Base-by-base conservation (phyloP, 2,888 invertebrate species). In the Ditula angustiorana region DNA sequence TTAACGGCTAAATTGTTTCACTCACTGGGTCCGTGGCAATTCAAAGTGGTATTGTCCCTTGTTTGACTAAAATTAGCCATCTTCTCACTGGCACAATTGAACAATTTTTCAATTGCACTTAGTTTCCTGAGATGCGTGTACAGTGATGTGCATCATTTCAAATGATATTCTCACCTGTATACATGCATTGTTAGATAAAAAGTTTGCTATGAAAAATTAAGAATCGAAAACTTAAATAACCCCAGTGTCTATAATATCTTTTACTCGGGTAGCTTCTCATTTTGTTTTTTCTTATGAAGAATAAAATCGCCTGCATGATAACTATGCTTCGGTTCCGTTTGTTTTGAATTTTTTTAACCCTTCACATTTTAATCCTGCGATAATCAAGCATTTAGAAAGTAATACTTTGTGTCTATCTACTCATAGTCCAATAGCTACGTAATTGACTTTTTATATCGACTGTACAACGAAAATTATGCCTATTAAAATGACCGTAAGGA, bases 81-180 rank as follows among this genome's bases (percentile, higher is more conserved):
- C 79, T 80, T 81, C 82, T 80, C 80, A 78, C 72, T 76, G 81
- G 67, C 76, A 76, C 90, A 92, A 92, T 90, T 91, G 92, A 81
- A 87, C 90, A 89, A 92, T 92, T 91, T 87, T 71, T 85, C 91
- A 90, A 91, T 92, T 92, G 86, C 86, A 87, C 87, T 87, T 85
- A 79, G 83, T 79, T 85, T 90, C 90, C 88, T 87, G 83, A 83
- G 84, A 77, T 76, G 74, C 78, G 67, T 58, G 86, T 87, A 87
- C 87, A 78, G 70, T 59, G 35, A 11, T 8, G 10, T 13, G 5
- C 53, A 46, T 26, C 10, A 5, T 7, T 62, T 19, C 16, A 21
- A 44, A 33, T 57, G 19, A 23, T 37, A 28, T 13, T 37, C 21
- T 24, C 26, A 61, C 61, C 61, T 49, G 33, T 50, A 13, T 23